Evolutionary conservation across 2,888 invertebrate species (phyloP).

Genomic region (Watsonalla cultraria): DNA sequence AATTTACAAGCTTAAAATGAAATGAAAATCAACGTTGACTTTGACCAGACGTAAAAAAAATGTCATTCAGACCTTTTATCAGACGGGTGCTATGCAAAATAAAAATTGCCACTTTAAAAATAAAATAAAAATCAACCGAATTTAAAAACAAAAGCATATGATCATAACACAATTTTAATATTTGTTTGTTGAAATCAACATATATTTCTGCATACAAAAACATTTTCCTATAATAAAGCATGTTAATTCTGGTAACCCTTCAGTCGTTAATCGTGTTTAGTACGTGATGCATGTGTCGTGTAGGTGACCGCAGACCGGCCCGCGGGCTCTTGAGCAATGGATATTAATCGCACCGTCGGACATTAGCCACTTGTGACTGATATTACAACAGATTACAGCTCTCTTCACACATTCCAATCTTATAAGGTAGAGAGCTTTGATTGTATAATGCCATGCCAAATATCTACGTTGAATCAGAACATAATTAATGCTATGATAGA

Average conservation of each 20-base stretch:
- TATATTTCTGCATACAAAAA: neutral
- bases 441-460: neutral
- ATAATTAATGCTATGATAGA: too few species aligned
- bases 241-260: conserved; percentile 29
- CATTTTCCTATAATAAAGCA: neutral
- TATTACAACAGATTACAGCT: neutral
- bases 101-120: too few species aligned
- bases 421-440: neutral
- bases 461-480: too few species aligned
- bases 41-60: too few species aligned
- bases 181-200: too few species aligned
- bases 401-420: neutral
- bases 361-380: neutral
- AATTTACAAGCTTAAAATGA: too few species aligned
- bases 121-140: too few species aligned
- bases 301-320: conserved; percentile 42
- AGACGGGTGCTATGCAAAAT: too few species aligned
- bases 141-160: too few species aligned
- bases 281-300: conserved; percentile 51
- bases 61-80: too few species aligned
- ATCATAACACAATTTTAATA: too few species aligned
- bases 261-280: conserved; percentile 56
- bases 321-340: conserved; percentile 32
- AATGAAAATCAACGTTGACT: too few species aligned
- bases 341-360: conserved; percentile 29